Percentiles rank a stretch among this genome's conserved stretches.
phyloP scores from a whole-genome alignment of 2,797 vertebrate genomes.

The Saxicola maurus region DNA sequence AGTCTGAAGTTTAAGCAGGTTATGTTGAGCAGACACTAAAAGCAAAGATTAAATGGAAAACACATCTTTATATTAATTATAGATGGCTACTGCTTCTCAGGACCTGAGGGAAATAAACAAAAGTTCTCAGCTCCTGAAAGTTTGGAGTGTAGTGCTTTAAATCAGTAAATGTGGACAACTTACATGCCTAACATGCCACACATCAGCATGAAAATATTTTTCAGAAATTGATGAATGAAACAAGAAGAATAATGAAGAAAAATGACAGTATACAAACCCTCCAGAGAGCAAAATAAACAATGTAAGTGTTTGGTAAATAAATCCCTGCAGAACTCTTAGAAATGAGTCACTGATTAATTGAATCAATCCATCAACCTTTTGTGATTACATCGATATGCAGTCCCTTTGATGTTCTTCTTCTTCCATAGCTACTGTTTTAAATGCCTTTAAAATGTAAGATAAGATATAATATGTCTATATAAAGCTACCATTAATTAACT shows the following conservation, averaged over 20 bases:
- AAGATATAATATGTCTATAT: not conserved
- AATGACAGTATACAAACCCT: constrained; percentile 34
- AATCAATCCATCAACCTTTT: constrained; percentile 71
- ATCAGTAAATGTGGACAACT: not conserved
- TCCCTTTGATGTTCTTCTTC: constrained; percentile 26
- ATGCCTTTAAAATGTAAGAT: constrained; percentile 21
- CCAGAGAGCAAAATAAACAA: constrained; percentile 51
- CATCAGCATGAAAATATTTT: constrained; percentile 29
- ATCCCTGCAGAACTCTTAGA: constrained; percentile 63
- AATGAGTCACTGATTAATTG: constrained; percentile 71
- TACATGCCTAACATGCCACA: constrained; percentile 3
- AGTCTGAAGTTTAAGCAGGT: not conserved
- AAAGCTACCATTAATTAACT: not conserved
- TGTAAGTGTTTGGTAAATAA: constrained; percentile 61
- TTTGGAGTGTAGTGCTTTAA: not conserved
- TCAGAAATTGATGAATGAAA: constrained; percentile 59
- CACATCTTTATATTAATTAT: not conserved
- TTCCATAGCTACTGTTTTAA: constrained; percentile 28
- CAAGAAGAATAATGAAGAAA: constrained; percentile 70
- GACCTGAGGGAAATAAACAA: not conserved
- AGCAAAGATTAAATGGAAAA: not conserved
- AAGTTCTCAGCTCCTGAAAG: not conserved
- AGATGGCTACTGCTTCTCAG: not conserved
- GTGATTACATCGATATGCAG: constrained; percentile 62
- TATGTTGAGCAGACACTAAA: not conserved